Evolutionary conservation across 1,140 invertebrate genomes (phyloP), one percentile per base, ranked within the genome.

Genomic region (Euborellia annulipes): DNA sequence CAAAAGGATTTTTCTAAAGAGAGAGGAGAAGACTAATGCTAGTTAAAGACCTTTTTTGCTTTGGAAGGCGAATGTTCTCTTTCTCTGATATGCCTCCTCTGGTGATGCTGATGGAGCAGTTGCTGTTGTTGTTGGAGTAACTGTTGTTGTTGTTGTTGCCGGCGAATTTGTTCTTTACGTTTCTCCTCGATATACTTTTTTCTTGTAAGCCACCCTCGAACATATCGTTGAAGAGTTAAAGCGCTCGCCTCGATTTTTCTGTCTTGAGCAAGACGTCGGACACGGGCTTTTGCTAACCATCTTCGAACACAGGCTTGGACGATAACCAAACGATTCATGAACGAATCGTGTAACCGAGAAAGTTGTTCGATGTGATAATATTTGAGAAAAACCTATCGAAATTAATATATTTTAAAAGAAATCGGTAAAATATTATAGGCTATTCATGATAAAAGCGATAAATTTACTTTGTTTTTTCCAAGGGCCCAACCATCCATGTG

Each of bases 341-440:
- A 27, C 4, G 23, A 27, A 6, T 27, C 23, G 23, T 27, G 23
- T 11, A 27, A 27, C 11, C 23, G 23, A 0, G 82, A 75, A 1
- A 90, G 62, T 49, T 82, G 78, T 62, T 89, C 84, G 1, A 86
- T 73, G 55, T 88, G 84, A 55, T 87, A 88, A 58, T 88, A 88
- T 55, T 87, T 87, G 0, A 90, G 66, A 58, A 90, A 90, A 3
- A 89, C 23, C 23, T 27, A n/a, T n/a, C n/a, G 23, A 27, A 27
- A 27, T 27, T 27, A 4, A 27, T 6, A 68, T 6, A 27, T 27
- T 27, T 4, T 27, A 27, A 6, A 6, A 27, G 4, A 6, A 27
- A 27, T 27, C 4, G 23, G 23, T 4, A 11, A 27, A 27, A 27
- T 27, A 11, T 27, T 27, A n/a, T 27, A 27, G 23, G 4, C 23